Base-by-base conservation (phyloP, 2,113 vertebrate genomes). In the Bucco capensis region DNA sequence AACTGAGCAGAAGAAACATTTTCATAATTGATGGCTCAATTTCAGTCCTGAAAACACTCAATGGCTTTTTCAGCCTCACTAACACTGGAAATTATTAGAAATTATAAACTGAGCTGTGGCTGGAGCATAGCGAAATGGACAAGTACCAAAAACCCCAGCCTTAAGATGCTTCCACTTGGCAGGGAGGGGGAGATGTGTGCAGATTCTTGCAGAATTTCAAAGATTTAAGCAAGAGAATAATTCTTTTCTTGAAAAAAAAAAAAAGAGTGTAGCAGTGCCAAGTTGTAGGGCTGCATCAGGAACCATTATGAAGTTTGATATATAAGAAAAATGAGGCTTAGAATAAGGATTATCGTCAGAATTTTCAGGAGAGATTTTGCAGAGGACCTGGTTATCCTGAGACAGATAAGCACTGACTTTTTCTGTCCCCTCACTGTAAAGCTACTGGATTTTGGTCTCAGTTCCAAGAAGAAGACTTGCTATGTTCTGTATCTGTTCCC, bases 1-100 rank as follows among this genome's bases (percentile, higher is more conserved):
- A 96, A 96, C 92, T 54, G 95, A 96, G 95, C 96, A 96, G 96
- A 96, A 96, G 93, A 95, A 96, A 94, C 91, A 92, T 96, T 95
- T 95, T 95, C 93, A 77, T 96, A 96, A 96, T 96, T 95, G 95
- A 96, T 96, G 84, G 93, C 89, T 96, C 95, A 94, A 87, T 96
- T 96, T 96, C 96, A 93, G 93, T 89, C 89, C 89, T 89, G 95
- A 95, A 96, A 94, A 96, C 78, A 92, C 86, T 96, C 96, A 60
- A 87, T 95, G 96, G 92, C 95, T 96, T 92, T 96, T 96, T 96
- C 95, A 94, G 95, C 93, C 93, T 96, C 96, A 96, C 89, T 95
- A 94, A 90, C 92, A 90, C 86, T 94, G 95, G 71, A 89, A 95
- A 95, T 96, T 95, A 96, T 96, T 94, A 92, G 96, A 92, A 96